phyloP scores from a whole-genome alignment of 2,113 vertebrate species.

The Excalfactoria chinensis region DNA sequence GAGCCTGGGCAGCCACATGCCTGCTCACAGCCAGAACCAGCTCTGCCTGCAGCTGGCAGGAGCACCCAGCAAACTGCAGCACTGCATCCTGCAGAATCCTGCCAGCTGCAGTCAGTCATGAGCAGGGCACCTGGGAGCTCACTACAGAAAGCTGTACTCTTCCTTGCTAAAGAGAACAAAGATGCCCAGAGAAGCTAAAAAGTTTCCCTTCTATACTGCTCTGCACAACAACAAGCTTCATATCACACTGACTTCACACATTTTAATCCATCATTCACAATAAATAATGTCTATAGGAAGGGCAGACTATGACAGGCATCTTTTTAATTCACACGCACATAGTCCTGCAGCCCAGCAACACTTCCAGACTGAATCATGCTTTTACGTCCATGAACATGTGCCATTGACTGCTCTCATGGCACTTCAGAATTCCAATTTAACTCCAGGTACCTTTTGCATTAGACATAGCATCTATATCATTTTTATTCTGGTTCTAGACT shows the following conservation, averaged over 20 bases:
- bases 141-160: not conserved
- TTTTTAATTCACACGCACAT: not conserved
- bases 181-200: not conserved
- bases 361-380: not conserved
- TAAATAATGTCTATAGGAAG: not conserved
- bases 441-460: not conserved
- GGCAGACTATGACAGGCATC: not conserved
- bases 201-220: not conserved
- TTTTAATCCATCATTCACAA: not conserved
- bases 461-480: accelerated
- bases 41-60: constrained; percentile 23
- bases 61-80: not conserved
- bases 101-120: too few species aligned
- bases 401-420: not conserved
- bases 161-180: not conserved
- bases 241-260: accelerated
- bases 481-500: not conserved
- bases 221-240: not conserved
- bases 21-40: not conserved
- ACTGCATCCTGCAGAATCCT: not conserved
- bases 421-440: not conserved
- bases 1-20: accelerated
- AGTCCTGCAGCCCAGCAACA: not conserved
- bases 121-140: too few species aligned
- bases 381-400: not conserved